These are phyloP conservation scores for Incurvaria masculella DNA, from an alignment of 2,888 invertebrate genomes.

Conservation along the genomic window DNA sequence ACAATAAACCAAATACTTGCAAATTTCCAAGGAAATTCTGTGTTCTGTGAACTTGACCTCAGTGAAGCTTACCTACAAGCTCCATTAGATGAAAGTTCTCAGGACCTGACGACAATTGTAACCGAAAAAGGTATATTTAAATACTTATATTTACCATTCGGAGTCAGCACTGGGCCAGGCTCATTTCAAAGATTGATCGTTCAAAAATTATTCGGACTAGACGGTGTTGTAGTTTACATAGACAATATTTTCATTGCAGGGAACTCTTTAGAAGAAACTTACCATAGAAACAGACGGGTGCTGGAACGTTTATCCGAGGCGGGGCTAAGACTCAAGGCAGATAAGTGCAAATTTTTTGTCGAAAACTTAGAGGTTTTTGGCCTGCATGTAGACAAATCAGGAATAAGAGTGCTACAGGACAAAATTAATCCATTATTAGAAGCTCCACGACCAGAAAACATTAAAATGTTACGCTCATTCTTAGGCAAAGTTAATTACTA, in stretches of 20 bases:
- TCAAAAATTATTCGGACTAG: not conserved
- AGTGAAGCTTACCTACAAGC: conserved; percentile 6
- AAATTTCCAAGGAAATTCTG: conserved; percentile 7
- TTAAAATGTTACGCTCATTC: not conserved
- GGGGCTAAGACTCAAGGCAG: not conserved
- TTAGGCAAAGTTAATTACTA: conserved; percentile 1
- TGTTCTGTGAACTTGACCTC: conserved; percentile 15
- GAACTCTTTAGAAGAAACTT: not conserved
- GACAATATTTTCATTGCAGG: not conserved
- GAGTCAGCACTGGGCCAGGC: not conserved
- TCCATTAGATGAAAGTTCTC: not conserved
- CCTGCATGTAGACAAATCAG: not conserved
- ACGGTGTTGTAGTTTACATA: not conserved
- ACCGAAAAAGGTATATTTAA: not conserved
- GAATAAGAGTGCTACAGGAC: not conserved
- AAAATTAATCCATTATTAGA: not conserved
- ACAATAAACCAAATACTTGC: conserved; percentile 8
- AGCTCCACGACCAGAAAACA: not conserved
- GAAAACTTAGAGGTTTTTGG: not conserved
- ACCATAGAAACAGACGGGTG: not conserved
- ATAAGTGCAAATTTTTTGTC: not conserved
- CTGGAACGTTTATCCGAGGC: not conserved
- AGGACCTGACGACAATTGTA: not conserved
- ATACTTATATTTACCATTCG: not conserved
- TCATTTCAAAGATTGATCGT: not conserved